These are phyloP conservation scores for Cuculus canorus DNA, from an alignment of 2,797 vertebrate species.

Conservation along the genomic window DNA sequence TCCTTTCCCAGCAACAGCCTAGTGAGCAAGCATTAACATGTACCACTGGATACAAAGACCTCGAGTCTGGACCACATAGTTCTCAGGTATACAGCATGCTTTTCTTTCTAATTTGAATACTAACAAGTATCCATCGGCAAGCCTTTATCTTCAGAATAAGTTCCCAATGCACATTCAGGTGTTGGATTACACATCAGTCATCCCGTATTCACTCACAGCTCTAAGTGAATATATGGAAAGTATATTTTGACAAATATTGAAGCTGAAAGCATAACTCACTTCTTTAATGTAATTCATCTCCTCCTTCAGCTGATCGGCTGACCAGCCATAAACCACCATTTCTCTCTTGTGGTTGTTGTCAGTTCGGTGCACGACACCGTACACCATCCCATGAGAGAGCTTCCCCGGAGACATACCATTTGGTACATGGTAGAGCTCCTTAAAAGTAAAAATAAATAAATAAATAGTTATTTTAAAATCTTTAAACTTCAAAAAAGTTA, in stretches of 20 bases:
- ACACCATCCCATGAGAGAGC: slow-evolving; percentile 84
- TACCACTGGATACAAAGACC: not conserved
- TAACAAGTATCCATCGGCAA: not conserved
- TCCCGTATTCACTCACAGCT: not conserved
- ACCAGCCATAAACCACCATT: slow-evolving; percentile 94
- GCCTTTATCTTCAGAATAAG: not conserved
- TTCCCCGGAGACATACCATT: slow-evolving; percentile 83
- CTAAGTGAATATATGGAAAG: not conserved
- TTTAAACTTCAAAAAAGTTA: too few relatives aligned
- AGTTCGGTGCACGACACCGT: slow-evolving; percentile 87
- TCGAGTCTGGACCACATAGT: not conserved
- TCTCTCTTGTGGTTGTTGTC: slow-evolving; percentile 87
- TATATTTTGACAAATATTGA: not conserved
- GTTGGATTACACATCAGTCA: not conserved
- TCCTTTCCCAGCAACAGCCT: not conserved
- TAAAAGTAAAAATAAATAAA: slow-evolving; percentile 28
- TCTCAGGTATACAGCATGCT: not conserved
- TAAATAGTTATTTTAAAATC: slow-evolving; percentile 7
- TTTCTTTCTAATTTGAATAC: not conserved
- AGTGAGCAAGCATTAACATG: not conserved
- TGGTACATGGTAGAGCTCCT: slow-evolving; percentile 82
- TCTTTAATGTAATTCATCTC: slow-evolving; percentile 98
- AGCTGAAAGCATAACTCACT: slow-evolving; percentile 78
- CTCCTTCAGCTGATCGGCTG: slow-evolving; percentile 89
- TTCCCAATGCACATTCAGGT: not conserved